phyloP scores from a whole-genome alignment of 2,113 vertebrate species.

The Xenopus tropicalis region UCB_Xtro_10.0 CM004444.2:65945501-65946000 shows the following conservation, averaged over 20 bases:
- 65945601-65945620: background rate
- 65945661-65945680: background rate
- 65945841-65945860: background rate
- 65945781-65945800: background rate
- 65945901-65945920: background rate
- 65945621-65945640: too few species aligned
- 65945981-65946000: background rate
- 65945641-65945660: background rate
- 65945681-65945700: background rate
- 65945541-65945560: background rate
- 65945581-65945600: background rate
- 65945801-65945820: background rate
- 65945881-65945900: background rate
- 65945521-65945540: background rate
- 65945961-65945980: background rate
- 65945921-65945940: background rate
- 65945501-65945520: background rate
- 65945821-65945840: background rate
- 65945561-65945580: background rate
- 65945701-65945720: background rate
- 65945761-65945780: background rate
- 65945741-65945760: background rate
- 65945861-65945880: background rate
- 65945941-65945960: background rate
- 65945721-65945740: background rate